These are phyloP conservation scores for Petrocephalus sullivani DNA, from an alignment of 2,797 vertebrate species.

Conservation along the genomic window DNA sequence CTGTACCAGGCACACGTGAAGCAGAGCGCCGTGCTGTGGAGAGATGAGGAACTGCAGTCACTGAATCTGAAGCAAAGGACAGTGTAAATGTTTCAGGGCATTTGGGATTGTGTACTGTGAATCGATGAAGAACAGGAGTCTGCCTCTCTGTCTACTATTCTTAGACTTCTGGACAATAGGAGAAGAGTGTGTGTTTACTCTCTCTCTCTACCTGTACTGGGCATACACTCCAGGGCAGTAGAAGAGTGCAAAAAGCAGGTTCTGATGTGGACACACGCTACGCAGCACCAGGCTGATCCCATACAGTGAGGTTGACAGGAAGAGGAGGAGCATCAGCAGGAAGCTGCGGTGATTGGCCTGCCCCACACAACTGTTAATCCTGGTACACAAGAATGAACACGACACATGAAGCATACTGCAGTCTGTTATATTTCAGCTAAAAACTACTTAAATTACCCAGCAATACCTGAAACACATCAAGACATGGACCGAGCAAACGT, in stretches of 20 bases:
- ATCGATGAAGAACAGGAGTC: neutral
- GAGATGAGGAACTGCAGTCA: slow-evolving; percentile 25
- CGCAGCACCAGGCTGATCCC: slow-evolving; percentile 82
- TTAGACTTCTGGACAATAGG: neutral
- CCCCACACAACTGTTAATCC: slow-evolving; percentile 97
- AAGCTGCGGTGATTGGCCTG: slow-evolving; percentile 88
- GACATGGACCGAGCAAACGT: neutral
- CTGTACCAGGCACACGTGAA: slow-evolving; percentile 97
- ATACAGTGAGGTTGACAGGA: slow-evolving; percentile 83
- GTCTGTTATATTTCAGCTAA: slow-evolving; percentile 24
- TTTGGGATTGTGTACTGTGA: neutral
- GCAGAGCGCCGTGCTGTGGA: slow-evolving; percentile 75
- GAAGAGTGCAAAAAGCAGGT: slow-evolving; percentile 70
- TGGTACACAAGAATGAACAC: slow-evolving; percentile 45
- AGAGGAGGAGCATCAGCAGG: slow-evolving; percentile 80
- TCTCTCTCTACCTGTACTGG: slow-evolving; percentile 75
- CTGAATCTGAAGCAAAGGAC: neutral
- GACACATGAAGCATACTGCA: slow-evolving; percentile 36
- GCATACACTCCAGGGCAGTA: slow-evolving; percentile 90
- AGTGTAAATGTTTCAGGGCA: neutral
- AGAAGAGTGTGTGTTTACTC: slow-evolving; percentile 10
- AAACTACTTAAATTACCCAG: neutral
- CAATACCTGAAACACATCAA: neutral
- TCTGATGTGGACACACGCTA: slow-evolving; percentile 73
- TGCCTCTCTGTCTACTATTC: neutral